Base-by-base conservation (phyloP, 1,140 invertebrate species). In the Drosophila bifasciata region DNA sequence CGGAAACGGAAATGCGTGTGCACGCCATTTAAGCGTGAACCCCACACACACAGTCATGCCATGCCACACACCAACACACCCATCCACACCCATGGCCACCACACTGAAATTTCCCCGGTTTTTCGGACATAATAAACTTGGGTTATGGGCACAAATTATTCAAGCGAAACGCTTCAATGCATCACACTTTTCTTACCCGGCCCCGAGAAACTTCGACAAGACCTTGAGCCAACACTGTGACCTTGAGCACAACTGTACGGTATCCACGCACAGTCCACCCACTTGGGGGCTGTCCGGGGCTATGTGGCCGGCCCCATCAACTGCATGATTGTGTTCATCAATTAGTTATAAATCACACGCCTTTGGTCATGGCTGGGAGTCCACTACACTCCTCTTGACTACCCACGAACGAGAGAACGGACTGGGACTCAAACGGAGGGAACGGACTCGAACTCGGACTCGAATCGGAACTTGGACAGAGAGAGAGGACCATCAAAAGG, bases 281-380 rank as follows among this genome's bases (percentile, higher is more conserved):
- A 56, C 43, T 64, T 28, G 45, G 9, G 32, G 32, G 43, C 40
- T 40, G 49, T 64, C 21, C 40, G 9, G 32, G 32, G 43, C 40
- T 40, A 52, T 69, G 58, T 69, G 60, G 55, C 66, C 9, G 60
- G 55, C 66, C 9, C 11, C 51, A 71, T 56, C 66, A 71, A 60
- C 70, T 84, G 70, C 76, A 71, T 58, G 69, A 79, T 83, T 84
- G 69, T 79, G 79, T 79, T 84, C 79, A 79, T 84, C 76, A 84
- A 84, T 84, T 84, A 85, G 79, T 85, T 84, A 79, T 79, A 79
- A 84, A 84, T 84, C 79, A 84, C 58, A 85, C 71, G 76, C 66
- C 43, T 56, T 62, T 48, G 53, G 45, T 23, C 43, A 45, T 48
- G 40, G 41, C 43, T 25, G 39, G 8, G n/a, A 5, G 9, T 44